Evolutionary conservation across 1,140 invertebrate genomes (phyloP).

Genomic region (Paramacrobiotus metropolitanus): DNA sequence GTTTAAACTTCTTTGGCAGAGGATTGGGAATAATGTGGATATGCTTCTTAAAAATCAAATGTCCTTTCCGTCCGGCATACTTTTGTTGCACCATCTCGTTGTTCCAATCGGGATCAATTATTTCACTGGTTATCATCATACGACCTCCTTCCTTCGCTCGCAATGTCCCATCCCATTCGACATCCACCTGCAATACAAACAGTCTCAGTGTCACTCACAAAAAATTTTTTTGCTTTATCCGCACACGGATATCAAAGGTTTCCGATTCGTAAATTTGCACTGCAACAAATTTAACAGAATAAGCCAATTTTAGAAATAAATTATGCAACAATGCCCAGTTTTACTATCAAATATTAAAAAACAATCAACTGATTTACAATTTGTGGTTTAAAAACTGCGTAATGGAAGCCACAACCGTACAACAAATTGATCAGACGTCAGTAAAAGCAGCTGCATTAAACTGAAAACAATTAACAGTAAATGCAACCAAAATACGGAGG

Average conservation of each 20-base stretch:
- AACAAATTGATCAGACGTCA: too few species aligned
- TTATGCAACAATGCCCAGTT: conserved; percentile 40
- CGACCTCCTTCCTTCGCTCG: conserved; percentile 44
- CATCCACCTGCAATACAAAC: conserved; percentile 35
- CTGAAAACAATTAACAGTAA: too few species aligned
- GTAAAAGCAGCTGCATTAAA: too few species aligned
- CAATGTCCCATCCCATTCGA: conserved; percentile 44
- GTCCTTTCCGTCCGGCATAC: conserved; percentile 29
- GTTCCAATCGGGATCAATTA: conserved; percentile 41
- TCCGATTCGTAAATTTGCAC: conserved; percentile 40
- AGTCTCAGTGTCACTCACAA: not conserved
- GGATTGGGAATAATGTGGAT: conserved; percentile 47
- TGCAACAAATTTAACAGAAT: conserved; percentile 33
- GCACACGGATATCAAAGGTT: conserved; percentile 49
- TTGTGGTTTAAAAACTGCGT: too few species aligned
- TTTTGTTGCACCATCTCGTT: conserved; percentile 37
- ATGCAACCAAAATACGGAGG: too few species aligned
- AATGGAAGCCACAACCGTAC: too few species aligned
- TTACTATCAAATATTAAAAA: too few species aligned
- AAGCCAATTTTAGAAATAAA: conserved; percentile 39
- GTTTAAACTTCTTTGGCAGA: conserved; percentile 43
- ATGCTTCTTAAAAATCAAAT: conserved; percentile 50
- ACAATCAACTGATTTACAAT: too few species aligned
- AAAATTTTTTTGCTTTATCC: conserved; percentile 28
- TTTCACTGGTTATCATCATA: conserved; percentile 49